These are phyloP conservation scores for Papilio demoleus DNA, from an alignment of 2,888 invertebrate species.

Conservation along the genomic window DNA sequence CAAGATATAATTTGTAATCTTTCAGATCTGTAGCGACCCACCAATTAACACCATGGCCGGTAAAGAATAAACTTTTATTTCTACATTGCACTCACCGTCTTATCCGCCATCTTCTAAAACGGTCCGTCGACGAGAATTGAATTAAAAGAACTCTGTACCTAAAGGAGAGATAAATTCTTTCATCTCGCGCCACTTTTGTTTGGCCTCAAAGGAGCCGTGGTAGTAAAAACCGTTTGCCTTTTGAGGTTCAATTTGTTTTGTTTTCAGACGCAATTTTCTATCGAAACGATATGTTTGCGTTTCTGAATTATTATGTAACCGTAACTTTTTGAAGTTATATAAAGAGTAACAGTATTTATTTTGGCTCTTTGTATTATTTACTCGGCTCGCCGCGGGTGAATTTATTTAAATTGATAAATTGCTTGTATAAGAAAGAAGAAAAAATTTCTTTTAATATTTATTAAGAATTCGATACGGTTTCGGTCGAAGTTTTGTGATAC, in stretches of 20 bases:
- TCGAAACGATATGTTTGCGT: conserved; percentile 28
- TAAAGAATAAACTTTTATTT: conserved; percentile 29
- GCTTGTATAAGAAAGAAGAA: conserved; percentile 23
- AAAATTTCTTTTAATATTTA: conserved; percentile 37
- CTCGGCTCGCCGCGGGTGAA: conserved; percentile 32
- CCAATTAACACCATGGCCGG: conserved; percentile 29
- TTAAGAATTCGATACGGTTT: conserved; percentile 29
- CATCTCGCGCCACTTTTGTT: conserved; percentile 28
- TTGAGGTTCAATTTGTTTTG: conserved; percentile 38
- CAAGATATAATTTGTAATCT: conserved; percentile 18
- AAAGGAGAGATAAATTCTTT: conserved; percentile 31
- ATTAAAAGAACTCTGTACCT: conserved; percentile 30
- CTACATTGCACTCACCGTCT: conserved; percentile 1
- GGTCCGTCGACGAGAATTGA: conserved; percentile 29
- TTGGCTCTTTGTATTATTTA: conserved; percentile 30
- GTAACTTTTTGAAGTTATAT: conserved; percentile 24
- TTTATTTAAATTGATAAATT: conserved; percentile 44
- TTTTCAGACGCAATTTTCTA: conserved; percentile 32
- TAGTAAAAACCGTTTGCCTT: conserved; percentile 40
- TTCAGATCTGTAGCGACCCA: conserved; percentile 13
- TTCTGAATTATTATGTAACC: conserved; percentile 25
- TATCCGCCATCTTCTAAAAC: conserved; percentile 13
- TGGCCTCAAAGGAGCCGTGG: conserved; percentile 39
- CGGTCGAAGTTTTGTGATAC: conserved; percentile 17
- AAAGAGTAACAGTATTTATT: conserved; percentile 34